phyloP scores from a whole-genome alignment of 2,113 vertebrate species.

The Callorhinus ursinus region DNA sequence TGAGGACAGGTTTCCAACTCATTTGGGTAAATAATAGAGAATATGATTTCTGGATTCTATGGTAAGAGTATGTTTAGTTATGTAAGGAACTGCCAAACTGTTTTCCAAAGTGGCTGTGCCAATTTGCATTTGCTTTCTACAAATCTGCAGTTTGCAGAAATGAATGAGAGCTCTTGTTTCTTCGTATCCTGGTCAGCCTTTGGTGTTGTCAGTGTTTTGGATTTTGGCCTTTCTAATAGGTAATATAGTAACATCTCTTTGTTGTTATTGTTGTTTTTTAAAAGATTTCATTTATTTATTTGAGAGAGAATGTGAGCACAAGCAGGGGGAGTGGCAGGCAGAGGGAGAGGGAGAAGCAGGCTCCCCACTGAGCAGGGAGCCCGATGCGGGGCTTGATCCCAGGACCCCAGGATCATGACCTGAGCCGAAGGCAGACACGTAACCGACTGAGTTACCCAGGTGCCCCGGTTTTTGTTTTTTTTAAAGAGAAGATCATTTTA shows the following conservation, averaged over 20 bases:
- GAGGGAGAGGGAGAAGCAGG: background rate
- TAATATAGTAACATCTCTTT: background rate
- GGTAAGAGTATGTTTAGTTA: background rate
- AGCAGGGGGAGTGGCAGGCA: background rate
- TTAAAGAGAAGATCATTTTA: background rate
- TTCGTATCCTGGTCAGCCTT: background rate
- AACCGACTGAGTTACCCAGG: no score
- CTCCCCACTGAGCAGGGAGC: background rate
- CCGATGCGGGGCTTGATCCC: no score
- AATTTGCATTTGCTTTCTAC: background rate
- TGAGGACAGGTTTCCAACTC: background rate
- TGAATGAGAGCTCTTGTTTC: background rate
- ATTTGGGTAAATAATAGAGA: background rate
- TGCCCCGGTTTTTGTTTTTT: no score
- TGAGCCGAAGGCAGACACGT: no score
- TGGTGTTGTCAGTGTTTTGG: background rate
- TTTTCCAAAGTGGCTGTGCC: background rate
- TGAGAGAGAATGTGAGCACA: background rate
- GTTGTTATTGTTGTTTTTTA: background rate
- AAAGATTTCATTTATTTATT: background rate
- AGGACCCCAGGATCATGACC: no score
- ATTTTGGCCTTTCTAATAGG: background rate
- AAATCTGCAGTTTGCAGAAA: background rate
- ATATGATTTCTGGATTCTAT: background rate
- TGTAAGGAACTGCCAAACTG: background rate